phyloP scores from a whole-genome alignment of 53 echinoderm and acorn worm genomes.

The Henricia sp. region DNA sequence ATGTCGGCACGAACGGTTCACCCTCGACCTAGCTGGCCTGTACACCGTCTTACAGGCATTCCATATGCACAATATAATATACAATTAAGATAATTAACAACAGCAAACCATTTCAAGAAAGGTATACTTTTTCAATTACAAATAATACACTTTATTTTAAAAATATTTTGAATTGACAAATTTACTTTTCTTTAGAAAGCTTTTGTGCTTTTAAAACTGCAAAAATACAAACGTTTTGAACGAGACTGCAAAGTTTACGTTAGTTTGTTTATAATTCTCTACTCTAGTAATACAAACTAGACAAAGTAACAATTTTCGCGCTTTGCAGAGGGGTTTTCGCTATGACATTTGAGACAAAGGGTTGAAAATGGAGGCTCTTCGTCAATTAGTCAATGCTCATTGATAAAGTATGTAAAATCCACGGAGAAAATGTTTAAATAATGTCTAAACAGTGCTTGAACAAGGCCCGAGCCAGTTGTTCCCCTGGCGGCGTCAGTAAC shows the following conservation, averaged over 20 bases:
- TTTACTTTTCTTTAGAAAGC: neutral
- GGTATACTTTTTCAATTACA: neutral
- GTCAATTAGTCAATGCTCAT: constrained; percentile 33
- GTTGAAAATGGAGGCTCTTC: constrained; percentile 15
- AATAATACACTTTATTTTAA: constrained; percentile 2
- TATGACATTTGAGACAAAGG: neutral
- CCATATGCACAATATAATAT: constrained; percentile 42
- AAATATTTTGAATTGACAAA: constrained; percentile 19
- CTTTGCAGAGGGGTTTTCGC: constrained; percentile 38
- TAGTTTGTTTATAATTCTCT: constrained; percentile 72
- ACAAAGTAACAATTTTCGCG: constrained; percentile 26
- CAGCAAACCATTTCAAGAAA: neutral
- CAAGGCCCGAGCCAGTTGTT: neutral
- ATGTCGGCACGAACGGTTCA: constrained; percentile 44
- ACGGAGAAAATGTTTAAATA: constrained; percentile 11
- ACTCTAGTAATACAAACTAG: constrained; percentile 67
- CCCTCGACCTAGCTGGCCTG: constrained; percentile 48
- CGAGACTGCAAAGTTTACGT: constrained; percentile 75
- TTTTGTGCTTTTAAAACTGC: constrained; percentile 27
- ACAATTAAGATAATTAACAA: constrained; percentile 48
- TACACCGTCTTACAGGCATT: constrained; percentile 5
- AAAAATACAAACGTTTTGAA: constrained; percentile 27
- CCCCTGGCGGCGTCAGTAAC: constrained; percentile 9
- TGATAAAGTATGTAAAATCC: neutral
- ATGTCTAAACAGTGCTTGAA: constrained; percentile 15